Conservation (phyloP, 2,797 vertebrate species). For the Gymnopithys bicolor region DNA sequence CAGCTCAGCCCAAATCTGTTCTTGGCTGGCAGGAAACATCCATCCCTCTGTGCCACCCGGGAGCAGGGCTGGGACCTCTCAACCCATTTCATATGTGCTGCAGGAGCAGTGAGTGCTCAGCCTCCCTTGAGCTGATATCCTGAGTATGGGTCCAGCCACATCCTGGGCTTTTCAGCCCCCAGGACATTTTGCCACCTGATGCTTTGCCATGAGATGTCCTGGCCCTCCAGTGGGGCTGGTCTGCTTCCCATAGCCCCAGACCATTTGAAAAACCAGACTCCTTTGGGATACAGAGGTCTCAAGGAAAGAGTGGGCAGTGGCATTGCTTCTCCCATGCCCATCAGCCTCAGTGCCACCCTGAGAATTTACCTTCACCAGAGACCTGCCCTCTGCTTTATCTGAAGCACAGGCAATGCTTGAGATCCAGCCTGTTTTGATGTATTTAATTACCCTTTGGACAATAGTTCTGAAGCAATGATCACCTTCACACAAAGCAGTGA, state of each 20-base stretch:
- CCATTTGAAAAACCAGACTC: accelerated
- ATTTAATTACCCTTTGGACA: not conserved
- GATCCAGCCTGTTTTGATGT: not conserved
- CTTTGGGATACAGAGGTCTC: not conserved
- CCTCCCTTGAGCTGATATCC: accelerated
- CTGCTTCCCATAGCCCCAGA: not conserved
- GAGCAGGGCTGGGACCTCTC: not conserved
- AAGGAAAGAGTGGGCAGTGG: not conserved
- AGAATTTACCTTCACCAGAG: not conserved
- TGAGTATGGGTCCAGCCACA: accelerated
- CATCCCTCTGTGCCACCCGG: not conserved
- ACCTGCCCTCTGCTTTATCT: not conserved
- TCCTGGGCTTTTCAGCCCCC: not conserved
- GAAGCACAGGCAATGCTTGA: not conserved
- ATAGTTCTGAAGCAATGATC: not conserved
- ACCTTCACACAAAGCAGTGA: not conserved
- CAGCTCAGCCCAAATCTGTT: not conserved
- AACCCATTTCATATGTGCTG: not conserved
- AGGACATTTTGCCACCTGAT: accelerated
- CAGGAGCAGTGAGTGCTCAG: accelerated
- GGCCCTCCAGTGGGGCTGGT: not conserved
- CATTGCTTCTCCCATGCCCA: not conserved
- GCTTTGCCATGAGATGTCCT: not conserved
- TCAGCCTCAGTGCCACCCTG: not conserved
- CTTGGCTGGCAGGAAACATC: not conserved